Base-by-base conservation (phyloP, 1,140 invertebrate species). In the Drosophila nebulosa region DNA sequence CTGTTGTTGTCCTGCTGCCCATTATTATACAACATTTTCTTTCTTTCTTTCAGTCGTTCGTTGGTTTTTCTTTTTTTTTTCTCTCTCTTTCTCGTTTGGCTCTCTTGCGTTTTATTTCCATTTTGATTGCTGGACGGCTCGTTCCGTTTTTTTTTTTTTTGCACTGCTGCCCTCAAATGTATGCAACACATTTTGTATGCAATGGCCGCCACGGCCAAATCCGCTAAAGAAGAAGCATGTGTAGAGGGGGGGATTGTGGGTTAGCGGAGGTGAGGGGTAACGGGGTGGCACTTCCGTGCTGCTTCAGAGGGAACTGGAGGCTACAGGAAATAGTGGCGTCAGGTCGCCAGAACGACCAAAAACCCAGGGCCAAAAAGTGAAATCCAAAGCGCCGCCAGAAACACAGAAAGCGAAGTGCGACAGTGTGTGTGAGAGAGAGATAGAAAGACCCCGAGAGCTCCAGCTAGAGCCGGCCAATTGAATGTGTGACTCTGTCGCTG, bases 181-280 rank as follows among this genome's bases (percentile, higher is more conserved):
- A 86, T 88, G 83, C 83, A 86, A 88, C 83, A 88, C 83, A 86
- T 86, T 86, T 83, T 78, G 84, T 78, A 88, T 88, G 83, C 83
- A 86, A 79, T 78, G 71, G 78, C 78, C 78, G 66, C 66, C 56
- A 60, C 83, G 78, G 72, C 39, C 69, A 86, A 84, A 85, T 80
- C 81, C 78, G 64, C 81, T 18, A 58, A 52, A 52, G 46, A 52
- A 52, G 46, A 35, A 56, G 26, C 6, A 18, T 16, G 42, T 4
- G 1, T 24, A 16, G 39, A 35, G 56, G 39, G 22, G n/a, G 14
- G 14, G 26, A 30, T 7, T 36, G 42, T 22, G 2, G 4, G 27
- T 50, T 4, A n/a, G 10, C 5, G 21, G 35, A 12, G 1, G 16
- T 3, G 5, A 12, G 18, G n/a, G n/a, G n/a, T n/a, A n/a, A n/a